Evolutionary conservation across 2,888 invertebrate species (phyloP), one percentile per base, ranked within the genome.

Genomic region (Drosophila infuscata): DNA sequence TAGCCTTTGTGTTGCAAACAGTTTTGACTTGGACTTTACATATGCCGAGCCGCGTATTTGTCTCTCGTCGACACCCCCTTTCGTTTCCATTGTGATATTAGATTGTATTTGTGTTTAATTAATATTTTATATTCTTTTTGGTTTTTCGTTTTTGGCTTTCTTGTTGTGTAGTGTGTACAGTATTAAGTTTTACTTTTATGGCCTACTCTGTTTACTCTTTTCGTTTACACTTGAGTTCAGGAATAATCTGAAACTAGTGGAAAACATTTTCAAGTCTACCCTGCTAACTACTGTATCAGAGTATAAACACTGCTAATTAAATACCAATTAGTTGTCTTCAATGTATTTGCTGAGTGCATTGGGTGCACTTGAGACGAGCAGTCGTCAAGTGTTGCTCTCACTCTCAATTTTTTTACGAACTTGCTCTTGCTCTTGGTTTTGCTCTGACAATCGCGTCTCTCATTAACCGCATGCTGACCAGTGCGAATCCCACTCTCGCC

Each of bases 21-120:
- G n/a, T 20, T 20, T 67, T 3, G 67, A 67, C 11, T 38, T 7
- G 7, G 70, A 8, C 12, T 48, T 38, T 0, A 20, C 54, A 11
- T 48, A 32, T 9, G 0, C 3, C 20, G 66, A 53, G 5, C 20
- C 41, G 15, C 46, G 46, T 4, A 4, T 33, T 0, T 30, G 1
- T 0, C 0, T 20, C 3, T 35, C 29, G 3, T 36, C 6, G 3
- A 3, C 1, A 8, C 17, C 17, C 12, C 1, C 15, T 1, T 7
- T 15, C 12, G 17, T 1, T 12, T 17, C 15, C 60, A 60, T 52
- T 36, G n/a, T 17, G n/a, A 15, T 51, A 20, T 11, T n/a, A 3
- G n/a, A 15, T 25, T 48, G 38, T 8, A 9, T 43, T 29, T 30
- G 9, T 49, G 33, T 36, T 29, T 17, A 48, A n/a, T 49, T 25